These are phyloP conservation scores for Eidolon helvum DNA, from an alignment of 2,113 vertebrate species.

Conservation along the genomic window DNA sequence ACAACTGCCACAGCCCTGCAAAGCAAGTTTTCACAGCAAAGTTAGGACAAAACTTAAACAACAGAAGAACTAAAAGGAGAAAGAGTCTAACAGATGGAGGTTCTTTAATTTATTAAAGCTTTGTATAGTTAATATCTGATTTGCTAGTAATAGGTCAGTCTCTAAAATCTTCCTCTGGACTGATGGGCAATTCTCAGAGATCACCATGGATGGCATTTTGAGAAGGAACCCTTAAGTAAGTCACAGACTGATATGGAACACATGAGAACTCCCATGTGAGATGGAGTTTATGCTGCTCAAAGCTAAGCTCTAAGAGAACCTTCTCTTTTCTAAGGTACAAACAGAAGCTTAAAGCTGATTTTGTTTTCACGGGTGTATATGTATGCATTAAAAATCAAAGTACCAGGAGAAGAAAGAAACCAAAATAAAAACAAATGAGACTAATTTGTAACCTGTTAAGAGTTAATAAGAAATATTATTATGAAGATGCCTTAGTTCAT, in stretches of 20 bases:
- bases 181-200: constrained; percentile 57
- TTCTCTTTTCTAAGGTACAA: constrained; percentile 58
- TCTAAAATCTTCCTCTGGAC: constrained; percentile 68
- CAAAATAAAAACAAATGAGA: background rate
- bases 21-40: constrained; percentile 59
- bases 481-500: background rate
- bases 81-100: constrained; percentile 54
- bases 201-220: constrained; percentile 74
- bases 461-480: background rate
- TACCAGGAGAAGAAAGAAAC: background rate
- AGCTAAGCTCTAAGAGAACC: constrained; percentile 64
- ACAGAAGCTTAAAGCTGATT: constrained; percentile 13
- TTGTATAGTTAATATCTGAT: constrained; percentile 60
- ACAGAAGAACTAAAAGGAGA: constrained; percentile 63
- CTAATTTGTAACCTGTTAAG: background rate
- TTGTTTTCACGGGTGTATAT: background rate
- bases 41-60: constrained; percentile 73
- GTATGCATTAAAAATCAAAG: background rate
- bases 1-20: constrained; percentile 50
- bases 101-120: constrained; percentile 70
- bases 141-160: constrained; percentile 66
- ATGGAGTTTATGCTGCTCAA: constrained; percentile 21
- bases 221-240: constrained; percentile 66
- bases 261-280: constrained; percentile 16
- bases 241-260: constrained; percentile 51